phyloP scores from a whole-genome alignment of 2,888 invertebrate species.

The Patella pellucida region DNA sequence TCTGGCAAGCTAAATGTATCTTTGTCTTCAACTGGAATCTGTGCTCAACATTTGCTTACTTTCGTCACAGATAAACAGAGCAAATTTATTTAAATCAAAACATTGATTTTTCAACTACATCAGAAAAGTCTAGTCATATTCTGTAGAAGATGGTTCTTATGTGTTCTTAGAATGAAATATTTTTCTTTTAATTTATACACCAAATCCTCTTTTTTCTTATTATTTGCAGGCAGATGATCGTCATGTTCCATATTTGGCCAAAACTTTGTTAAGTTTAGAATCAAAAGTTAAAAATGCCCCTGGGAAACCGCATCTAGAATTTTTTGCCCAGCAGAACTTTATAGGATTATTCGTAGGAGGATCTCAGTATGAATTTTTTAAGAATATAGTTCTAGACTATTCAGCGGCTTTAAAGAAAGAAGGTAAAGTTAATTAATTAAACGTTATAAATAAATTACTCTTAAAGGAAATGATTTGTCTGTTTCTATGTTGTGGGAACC shows the following conservation, averaged over 20 bases:
- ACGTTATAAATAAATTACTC: no score
- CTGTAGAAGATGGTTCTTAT: constrained; percentile 21
- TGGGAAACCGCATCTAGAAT: constrained; percentile 76
- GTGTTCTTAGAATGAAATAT: constrained; percentile 6
- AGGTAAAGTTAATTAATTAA: constrained; percentile 43
- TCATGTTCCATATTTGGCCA: constrained; percentile 57
- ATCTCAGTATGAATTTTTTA: constrained; percentile 84
- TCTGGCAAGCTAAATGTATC: no score
- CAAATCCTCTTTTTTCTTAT: constrained; percentile 12
- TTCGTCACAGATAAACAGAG: no score
- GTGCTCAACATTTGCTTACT: no score
- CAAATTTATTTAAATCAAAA: no score
- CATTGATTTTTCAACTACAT: background rate
- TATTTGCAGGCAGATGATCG: constrained; percentile 62
- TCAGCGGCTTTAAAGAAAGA: constrained; percentile 78
- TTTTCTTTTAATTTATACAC: background rate
- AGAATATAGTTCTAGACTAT: constrained; percentile 84
- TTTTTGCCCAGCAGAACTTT: constrained; percentile 88
- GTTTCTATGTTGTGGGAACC: no score
- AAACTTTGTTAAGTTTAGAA: constrained; percentile 75
- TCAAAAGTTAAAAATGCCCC: constrained; percentile 72
- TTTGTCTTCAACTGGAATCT: no score
- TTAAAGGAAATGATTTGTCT: no score
- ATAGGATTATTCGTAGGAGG: constrained; percentile 91
- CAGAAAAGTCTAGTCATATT: constrained; percentile 16